Evolutionary conservation across 2,888 invertebrate species (phyloP).

Genomic region (Zelleria hepariella): DNA sequence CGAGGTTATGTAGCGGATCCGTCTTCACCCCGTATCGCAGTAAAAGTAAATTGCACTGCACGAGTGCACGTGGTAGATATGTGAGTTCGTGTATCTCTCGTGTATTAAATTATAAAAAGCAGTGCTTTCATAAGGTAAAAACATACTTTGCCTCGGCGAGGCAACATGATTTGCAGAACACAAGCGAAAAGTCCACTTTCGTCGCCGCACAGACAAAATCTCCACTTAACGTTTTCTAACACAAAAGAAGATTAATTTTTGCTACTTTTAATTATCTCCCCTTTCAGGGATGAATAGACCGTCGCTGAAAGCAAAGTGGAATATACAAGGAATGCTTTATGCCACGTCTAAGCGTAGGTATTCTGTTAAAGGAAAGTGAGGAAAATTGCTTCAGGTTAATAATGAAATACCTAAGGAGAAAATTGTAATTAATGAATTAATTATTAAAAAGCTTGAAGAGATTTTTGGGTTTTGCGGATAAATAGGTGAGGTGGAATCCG

Average conservation of each 20-base stretch:
- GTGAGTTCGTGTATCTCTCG: too few relatives aligned
- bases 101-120: too few relatives aligned
- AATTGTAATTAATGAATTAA: background rate
- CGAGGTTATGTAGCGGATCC: too few relatives aligned
- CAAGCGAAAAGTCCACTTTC: constrained; percentile 10
- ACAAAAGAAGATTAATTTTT: constrained; percentile 22
- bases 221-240: constrained; percentile 12
- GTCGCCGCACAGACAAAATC: constrained; percentile 5
- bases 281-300: constrained; percentile 1
- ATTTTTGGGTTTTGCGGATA: too few relatives aligned
- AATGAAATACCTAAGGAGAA: background rate
- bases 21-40: too few relatives aligned
- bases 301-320: background rate
- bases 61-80: too few relatives aligned
- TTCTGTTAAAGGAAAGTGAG: background rate
- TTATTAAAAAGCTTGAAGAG: too few relatives aligned
- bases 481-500: too few relatives aligned
- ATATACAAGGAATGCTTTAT: background rate
- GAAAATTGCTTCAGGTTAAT: background rate
- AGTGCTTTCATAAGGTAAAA: too few relatives aligned
- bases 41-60: too few relatives aligned
- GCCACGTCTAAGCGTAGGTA: background rate
- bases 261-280: constrained; percentile 8
- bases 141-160: too few relatives aligned
- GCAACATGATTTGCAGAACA: background rate